Evolutionary conservation across 2,113 vertebrate genomes (phyloP).

Genomic region (Eulemur macaco): DNA sequence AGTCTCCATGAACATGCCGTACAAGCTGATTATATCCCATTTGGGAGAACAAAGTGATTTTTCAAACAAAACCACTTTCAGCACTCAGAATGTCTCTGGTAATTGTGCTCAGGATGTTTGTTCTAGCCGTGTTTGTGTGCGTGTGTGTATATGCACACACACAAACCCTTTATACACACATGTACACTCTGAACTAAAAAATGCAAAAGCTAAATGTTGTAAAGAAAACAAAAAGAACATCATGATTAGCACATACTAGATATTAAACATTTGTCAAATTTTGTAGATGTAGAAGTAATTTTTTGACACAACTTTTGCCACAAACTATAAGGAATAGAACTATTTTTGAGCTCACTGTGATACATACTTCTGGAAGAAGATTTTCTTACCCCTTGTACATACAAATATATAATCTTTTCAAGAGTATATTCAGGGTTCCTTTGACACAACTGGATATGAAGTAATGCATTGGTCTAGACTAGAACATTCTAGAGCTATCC

Average conservation of each 20-base stretch:
- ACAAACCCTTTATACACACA: not conserved
- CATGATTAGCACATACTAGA: not conserved
- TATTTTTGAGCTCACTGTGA: not conserved
- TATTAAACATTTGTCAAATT: not conserved
- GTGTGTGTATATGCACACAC: not conserved
- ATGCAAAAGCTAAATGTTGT: not conserved
- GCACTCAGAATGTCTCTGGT: not conserved
- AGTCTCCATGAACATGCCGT: not conserved
- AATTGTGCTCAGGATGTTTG: not conserved
- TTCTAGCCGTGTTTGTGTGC: not conserved
- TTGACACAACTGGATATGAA: not conserved
- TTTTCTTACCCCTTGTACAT: not conserved
- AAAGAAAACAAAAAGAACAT: not conserved
- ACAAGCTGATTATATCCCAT: not conserved
- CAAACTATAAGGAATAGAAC: not conserved
- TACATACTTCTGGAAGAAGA: not conserved
- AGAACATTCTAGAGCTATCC: not conserved
- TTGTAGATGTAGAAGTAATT: not conserved
- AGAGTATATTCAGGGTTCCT: not conserved
- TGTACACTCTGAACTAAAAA: not conserved
- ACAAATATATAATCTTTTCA: not conserved
- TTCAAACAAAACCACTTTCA: not conserved
- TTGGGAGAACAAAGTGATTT: not conserved
- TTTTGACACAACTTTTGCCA: not conserved
- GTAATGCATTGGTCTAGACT: not conserved